phyloP scores from a whole-genome alignment of 2,797 vertebrate genomes.

The Esox lucius region DNA sequence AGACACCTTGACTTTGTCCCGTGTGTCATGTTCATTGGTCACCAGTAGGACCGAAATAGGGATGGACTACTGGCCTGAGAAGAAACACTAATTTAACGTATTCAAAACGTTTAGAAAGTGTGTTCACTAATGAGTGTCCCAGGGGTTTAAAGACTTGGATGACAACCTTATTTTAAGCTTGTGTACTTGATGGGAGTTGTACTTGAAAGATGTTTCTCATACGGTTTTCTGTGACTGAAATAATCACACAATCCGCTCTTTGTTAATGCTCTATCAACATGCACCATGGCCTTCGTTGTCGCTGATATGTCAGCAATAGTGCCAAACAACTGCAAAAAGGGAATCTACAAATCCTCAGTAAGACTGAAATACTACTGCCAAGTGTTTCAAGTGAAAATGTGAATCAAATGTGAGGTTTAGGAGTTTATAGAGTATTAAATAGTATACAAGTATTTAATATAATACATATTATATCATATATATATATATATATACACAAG shows the following conservation, averaged over 20 bases:
- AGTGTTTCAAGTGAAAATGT: not conserved
- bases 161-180: too few relatives aligned
- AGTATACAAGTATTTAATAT: not conserved
- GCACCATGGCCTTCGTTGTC: not conserved
- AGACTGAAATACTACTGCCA: not conserved
- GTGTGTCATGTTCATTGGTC: not conserved
- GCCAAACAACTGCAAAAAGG: not conserved
- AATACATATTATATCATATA: not conserved
- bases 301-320: not conserved
- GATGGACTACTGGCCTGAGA: not conserved
- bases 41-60: not conserved
- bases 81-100: not conserved
- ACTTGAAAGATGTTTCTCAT: not conserved
- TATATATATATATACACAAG: too few relatives aligned
- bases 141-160: not conserved
- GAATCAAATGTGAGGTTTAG: not conserved
- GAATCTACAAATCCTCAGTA: not conserved
- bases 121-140: not conserved
- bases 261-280: not conserved
- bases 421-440: not conserved
- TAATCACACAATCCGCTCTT: not conserved
- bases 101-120: not conserved
- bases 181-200: not conserved
- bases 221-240: not conserved
- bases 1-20: constrained; percentile 1